Evolutionary conservation across 2,888 invertebrate genomes (phyloP).

Genomic region (Rugalucina vietnamica): DNA sequence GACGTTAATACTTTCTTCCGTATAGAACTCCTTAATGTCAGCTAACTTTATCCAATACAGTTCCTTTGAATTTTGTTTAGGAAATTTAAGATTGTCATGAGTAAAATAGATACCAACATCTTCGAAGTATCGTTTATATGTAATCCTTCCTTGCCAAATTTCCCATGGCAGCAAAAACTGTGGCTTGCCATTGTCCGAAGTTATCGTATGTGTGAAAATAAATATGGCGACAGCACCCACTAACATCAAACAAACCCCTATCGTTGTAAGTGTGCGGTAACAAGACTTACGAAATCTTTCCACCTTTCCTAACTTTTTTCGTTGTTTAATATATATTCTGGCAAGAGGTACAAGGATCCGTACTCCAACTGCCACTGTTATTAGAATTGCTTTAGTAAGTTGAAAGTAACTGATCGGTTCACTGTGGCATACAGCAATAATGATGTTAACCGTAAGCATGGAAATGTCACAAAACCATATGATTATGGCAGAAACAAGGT

Average conservation of each 20-base stretch:
- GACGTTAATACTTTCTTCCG: slow-evolving; percentile 30
- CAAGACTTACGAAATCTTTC: slow-evolving; percentile 44
- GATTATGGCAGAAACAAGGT: slow-evolving; percentile 64
- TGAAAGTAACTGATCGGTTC: slow-evolving; percentile 75
- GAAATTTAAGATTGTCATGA: slow-evolving; percentile 49
- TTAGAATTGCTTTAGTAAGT: slow-evolving; percentile 67
- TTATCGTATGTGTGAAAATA: slow-evolving; percentile 61
- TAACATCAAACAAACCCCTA: slow-evolving; percentile 51
- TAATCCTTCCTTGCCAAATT: slow-evolving; percentile 48
- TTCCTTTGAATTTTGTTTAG: background rate
- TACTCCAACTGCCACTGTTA: slow-evolving; percentile 60
- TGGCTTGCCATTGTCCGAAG: slow-evolving; percentile 38
- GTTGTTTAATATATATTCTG: slow-evolving; percentile 33
- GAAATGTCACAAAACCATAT: slow-evolving; percentile 72
- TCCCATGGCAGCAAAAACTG: slow-evolving; percentile 51
- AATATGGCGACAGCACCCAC: slow-evolving; percentile 55
- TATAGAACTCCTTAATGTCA: slow-evolving; percentile 42
- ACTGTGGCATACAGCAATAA: slow-evolving; percentile 71
- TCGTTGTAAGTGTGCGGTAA: slow-evolving; percentile 35
- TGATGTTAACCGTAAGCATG: slow-evolving; percentile 61
- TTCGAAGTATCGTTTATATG: slow-evolving; percentile 68
- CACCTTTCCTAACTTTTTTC: background rate
- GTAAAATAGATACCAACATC: slow-evolving; percentile 70
- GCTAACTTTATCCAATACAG: slow-evolving; percentile 66
- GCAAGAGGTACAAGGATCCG: slow-evolving; percentile 60